Evolutionary conservation across 1,140 invertebrate species (phyloP).

Genomic region (Musca domestica): DNA sequence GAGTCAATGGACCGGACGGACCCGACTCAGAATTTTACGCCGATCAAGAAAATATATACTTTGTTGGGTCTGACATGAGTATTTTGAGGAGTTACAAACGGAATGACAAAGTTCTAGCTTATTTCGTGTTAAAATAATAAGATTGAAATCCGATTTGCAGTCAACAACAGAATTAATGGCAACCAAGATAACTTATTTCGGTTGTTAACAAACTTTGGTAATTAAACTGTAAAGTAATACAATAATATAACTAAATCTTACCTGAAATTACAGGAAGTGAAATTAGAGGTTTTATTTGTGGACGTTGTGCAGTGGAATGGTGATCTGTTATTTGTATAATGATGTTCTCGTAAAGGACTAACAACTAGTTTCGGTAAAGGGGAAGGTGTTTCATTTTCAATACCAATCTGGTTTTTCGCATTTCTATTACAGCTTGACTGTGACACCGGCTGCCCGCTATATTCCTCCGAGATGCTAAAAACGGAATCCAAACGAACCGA

Average conservation of each 20-base stretch:
- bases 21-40: too few species aligned
- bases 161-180: too few species aligned
- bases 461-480: slow-evolving; percentile 12
- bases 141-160: too few species aligned
- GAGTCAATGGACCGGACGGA: too few species aligned
- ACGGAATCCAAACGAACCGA: slow-evolving; percentile 8
- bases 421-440: neutral
- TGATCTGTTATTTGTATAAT: slow-evolving; percentile 39
- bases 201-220: too few species aligned
- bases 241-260: slow-evolving; percentile 20
- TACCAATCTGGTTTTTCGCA: slow-evolving; percentile 29
- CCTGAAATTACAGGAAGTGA: slow-evolving; percentile 21
- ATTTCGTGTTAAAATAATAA: too few species aligned
- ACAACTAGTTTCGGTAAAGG: slow-evolving; percentile 44
- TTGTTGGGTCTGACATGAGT: too few species aligned
- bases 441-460: neutral
- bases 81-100: too few species aligned
- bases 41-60: too few species aligned
- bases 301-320: slow-evolving; percentile 41
- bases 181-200: too few species aligned
- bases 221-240: too few species aligned
- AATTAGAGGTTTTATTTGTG: slow-evolving; percentile 6
- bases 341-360: slow-evolving; percentile 41
- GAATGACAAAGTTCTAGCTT: too few species aligned
- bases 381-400: slow-evolving; percentile 33